Conservation (phyloP, 2,888 invertebrate genomes). For the Sinotaia quadrata region DNA sequence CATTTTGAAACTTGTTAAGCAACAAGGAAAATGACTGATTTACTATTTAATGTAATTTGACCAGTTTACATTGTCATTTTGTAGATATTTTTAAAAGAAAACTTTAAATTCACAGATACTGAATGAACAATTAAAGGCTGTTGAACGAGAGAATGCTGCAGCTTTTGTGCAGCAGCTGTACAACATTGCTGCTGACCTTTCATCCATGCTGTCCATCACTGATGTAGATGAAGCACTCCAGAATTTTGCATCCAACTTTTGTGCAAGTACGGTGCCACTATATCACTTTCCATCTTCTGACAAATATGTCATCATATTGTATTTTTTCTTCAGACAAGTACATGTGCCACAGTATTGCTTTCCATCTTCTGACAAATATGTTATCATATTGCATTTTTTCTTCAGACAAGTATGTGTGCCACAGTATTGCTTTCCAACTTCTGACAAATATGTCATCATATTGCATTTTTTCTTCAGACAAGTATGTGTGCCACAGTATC, state of each 20-base stretch:
- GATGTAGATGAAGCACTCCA: conserved; percentile 93
- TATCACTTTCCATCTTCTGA: background rate
- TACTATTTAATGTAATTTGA: no score
- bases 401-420: conserved; percentile 84
- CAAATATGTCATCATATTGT: conserved; percentile 78
- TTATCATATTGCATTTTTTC: conserved; percentile 85
- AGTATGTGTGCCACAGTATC: conserved; percentile 75
- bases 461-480: conserved; percentile 92
- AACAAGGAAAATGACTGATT: no score
- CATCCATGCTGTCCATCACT: conserved; percentile 84
- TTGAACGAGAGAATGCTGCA: conserved; percentile 87
- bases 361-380: background rate
- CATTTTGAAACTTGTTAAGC: no score
- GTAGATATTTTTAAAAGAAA: no score
- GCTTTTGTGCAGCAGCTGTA: conserved; percentile 85
- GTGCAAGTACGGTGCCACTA: conserved; percentile 80
- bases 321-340: conserved; percentile 90
- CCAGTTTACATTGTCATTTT: no score
- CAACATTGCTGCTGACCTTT: conserved; percentile 83
- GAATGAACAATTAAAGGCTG: conserved; percentile 47
- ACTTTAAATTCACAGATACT: conserved; percentile 12
- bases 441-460: conserved; percentile 73
- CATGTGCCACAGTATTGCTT: conserved; percentile 64
- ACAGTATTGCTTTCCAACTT: background rate
- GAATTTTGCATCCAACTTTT: conserved; percentile 91